A percentile compares a stretch with the other conserved stretches of the same genome.
Evolutionary conservation across 2,797 vertebrate species (phyloP).

Genomic region (Netta rufina): DNA sequence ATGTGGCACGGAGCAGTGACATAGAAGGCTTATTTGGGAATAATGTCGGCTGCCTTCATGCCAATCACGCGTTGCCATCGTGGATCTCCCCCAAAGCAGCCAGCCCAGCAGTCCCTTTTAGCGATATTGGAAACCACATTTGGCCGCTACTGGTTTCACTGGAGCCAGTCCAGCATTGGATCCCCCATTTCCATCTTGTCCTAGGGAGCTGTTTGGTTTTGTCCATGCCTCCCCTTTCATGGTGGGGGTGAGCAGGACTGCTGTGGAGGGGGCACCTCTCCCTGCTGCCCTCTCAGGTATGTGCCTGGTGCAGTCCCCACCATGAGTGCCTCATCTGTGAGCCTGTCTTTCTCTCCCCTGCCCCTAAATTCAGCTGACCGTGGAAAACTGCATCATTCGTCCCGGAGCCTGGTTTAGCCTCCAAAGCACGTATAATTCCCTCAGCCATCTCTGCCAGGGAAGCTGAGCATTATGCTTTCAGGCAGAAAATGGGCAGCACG

Average conservation of each 20-base stretch:
- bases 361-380: not conserved
- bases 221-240: too few relatives aligned
- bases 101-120: rapidly evolving
- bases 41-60: rapidly evolving
- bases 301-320: rapidly evolving
- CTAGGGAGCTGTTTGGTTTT: not conserved
- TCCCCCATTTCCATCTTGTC: not conserved
- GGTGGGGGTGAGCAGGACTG: not conserved
- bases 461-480: not conserved
- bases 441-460: not conserved
- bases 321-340: not conserved
- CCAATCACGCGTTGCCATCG: rapidly evolving
- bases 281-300: rapidly evolving
- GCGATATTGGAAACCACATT: rapidly evolving
- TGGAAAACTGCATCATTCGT: not conserved
- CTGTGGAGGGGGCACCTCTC: not conserved
- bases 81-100: rapidly evolving
- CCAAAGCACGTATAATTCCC: not conserved
- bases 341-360: not conserved
- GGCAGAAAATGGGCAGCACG: not conserved
- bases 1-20: not conserved
- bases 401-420: not conserved
- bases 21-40: not conserved
- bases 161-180: rapidly evolving
- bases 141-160: not conserved